Base-by-base conservation (phyloP, 2,797 vertebrate species). In the Onychomys leucogaster region DNA sequence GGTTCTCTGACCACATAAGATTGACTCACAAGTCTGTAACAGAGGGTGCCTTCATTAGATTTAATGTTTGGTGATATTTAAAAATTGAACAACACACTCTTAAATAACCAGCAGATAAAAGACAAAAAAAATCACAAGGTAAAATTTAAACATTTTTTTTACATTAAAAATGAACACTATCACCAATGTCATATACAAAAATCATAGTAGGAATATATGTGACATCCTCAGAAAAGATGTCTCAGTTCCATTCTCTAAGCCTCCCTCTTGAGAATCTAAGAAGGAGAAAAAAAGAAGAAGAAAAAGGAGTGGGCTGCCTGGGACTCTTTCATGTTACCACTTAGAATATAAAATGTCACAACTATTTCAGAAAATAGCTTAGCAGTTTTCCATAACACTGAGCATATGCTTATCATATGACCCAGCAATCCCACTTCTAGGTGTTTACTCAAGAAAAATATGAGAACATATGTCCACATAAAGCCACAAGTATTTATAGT, bases 61-160 rank as follows among this genome's bases (percentile, higher is more conserved):
- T 29, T 52, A 55, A 95, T 84, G 84, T 65, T 73, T 27, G 95
- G 17, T 82, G 81, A 81, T 89, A 88, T 90, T 93, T 93, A 46
- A 59, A 89, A 94, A 78, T 77, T 59, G 71, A 92, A 57, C 34
- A 75, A 59, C 12, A 73, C 3, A 37, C n/a, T 13, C 12, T 69
- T 37, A 90, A 88, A 57, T 75, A 63, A 81, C 17, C 14, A 17
- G 6, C 4, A 21, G 23, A 55, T 86, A 61, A 52, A 85, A 87
- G 90, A 90, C 85, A 32, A 77, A 76, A 76, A 85, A 76, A 85
- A 84, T 84, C 49, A 93, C n/a, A 55, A 71, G 76, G 27, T 46
- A 94, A 77, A 86, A 55, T 88, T 65, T 43, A 10, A 1, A 87
- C 61, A 29, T 93, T 61, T 43, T 43, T n/a, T 88, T 94, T 75